Evolutionary conservation across 2,113 vertebrate species (phyloP), one percentile per base, ranked within the genome.

Genomic region (Mobula birostris): DNA sequence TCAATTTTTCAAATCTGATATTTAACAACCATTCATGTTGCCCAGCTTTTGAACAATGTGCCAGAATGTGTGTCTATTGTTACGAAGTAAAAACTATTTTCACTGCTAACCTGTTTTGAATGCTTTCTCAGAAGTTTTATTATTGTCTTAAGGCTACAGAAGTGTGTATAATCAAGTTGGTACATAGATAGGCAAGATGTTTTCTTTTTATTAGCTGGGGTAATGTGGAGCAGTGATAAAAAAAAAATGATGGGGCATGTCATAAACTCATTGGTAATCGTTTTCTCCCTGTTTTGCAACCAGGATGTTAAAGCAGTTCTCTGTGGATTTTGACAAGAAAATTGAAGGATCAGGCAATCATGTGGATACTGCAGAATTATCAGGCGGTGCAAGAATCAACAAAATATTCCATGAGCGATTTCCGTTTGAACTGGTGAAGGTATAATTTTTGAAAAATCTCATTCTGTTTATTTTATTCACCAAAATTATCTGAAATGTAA

Each of bases 361-460:
- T 94, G 97, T 97, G 5, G 97, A 97, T 66, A 97, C 97, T 0
- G 94, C 97, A 74, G 97, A 97, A 92, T 96, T 97, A 95, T 97
- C 97, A 56, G 97, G 97, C 94, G 97, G 97, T 88, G 97, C 97
- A 78, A 97, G 97, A 95, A 97, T 97, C 95, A 97, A 97, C 94
- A 97, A 97, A 5, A 97, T 97, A 95, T 97, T 97, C 95, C 97
- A 97, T 4, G 97, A 97, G 77, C 97, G 97, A 80, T 97, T 97
- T 95, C 97, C 97, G 85, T 97, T 97, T 96, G 97, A 97, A 94
- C 96, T 97, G 2, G 96, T 97, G 83, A 97, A 97, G 97, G 97
- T 97, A 95, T 94, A 68, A 72, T 12, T n/a, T 24, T 68, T 82
- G 4, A 36, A 68, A 72, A 48, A 48, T 27, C 21, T 19, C 63